Evolutionary conservation across 1,140 invertebrate species (phyloP).

Genomic region (Physella acuta): DNA sequence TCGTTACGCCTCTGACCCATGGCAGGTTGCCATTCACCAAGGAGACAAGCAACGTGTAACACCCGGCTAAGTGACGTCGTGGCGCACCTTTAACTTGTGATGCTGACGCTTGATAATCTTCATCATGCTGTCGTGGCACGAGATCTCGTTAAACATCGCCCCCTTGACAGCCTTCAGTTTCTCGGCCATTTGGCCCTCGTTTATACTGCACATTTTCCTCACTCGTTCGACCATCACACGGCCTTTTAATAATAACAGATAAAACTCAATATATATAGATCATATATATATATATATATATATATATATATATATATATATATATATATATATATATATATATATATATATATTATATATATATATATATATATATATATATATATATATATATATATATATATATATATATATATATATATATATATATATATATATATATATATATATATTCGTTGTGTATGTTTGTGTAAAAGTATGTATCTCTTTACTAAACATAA

Average conservation of each 20-base stretch:
- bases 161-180: not conserved
- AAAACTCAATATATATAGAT: not conserved
- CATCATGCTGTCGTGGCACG: not conserved
- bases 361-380: not conserved
- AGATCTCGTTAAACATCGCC: not conserved
- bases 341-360: not conserved
- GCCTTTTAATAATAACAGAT: not conserved
- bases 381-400: not conserved
- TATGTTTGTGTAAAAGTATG: no score
- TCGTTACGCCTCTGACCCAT: no score
- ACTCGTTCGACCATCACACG: no score
- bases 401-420: not conserved
- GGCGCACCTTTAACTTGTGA: no score
- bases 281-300: not conserved
- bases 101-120: not conserved
- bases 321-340: not conserved
- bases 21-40: no score
- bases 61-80: no score
- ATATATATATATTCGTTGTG: not conserved
- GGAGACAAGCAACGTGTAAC: no score
- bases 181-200: not conserved
- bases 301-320: not conserved
- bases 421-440: not conserved
- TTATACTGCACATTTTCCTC: not conserved
- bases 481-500: no score